Evolutionary conservation across 92 coral and sea anemone species (phyloP), one percentile per base, ranked within the genome.

Genomic region (Parazoanthus atlanticus): DNA sequence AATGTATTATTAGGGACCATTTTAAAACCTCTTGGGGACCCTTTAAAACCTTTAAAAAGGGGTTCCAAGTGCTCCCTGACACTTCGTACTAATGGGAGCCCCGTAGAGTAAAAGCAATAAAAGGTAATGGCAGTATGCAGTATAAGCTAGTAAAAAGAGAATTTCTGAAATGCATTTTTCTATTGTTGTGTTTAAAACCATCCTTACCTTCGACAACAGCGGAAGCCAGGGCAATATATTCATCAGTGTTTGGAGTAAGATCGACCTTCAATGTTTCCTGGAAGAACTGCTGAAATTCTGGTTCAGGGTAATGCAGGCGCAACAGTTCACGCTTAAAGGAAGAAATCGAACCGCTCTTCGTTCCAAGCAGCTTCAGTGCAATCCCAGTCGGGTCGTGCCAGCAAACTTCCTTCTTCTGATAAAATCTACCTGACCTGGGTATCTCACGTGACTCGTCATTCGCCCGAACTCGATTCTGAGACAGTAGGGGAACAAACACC

Each of bases 301-400:
- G 30, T n/a, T 84, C 81, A 43, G 81, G 88, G 74, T 96, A 96
- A 89, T 80, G 88, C 23, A 70, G 82, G 56, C 74, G 52, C 30
- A 96, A 91, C 41, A 94, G 80, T 25, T 86, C 92, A 46, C 96
- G 95, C 11, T 88, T 91, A 30, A 88, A 82, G 10, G 91, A 67
- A 9, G 54, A 79, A 17, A 31, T 19, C 25, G 12, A 56, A 82
- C 86, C 54, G 15, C 75, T 78, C 25, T 86, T 85, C 21, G 85
- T 66, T 38, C 19, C 54, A 21, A 80, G 81, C 21, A 90, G 87
- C 61, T 88, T 86, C 80, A 21, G 25, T 43, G 90, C 84, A 31
- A 96, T 80, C 72, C 61, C 93, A 1, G 98, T 93, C 21, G 98
- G 98, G 84, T 96, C 98, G 30, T 81, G 79, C 98, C 98, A 96